Conservation (phyloP, 30 jellyfish, hydroid and myxozoan genomes). For the Aurelia sp. region DNA sequence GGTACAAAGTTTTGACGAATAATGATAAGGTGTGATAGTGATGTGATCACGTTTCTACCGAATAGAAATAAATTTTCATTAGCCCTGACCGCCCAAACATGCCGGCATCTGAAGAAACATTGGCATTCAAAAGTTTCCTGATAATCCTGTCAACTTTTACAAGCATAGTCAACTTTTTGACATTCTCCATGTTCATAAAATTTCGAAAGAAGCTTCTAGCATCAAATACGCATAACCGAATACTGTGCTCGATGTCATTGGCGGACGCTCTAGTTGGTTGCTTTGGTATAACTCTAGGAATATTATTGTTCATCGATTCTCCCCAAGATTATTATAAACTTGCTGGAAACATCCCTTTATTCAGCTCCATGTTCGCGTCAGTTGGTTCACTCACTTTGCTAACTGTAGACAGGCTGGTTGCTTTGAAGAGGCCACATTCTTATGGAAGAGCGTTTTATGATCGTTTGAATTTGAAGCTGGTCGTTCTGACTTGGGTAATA, state of each 20-base stretch:
- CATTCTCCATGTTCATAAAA: constrained; percentile 17
- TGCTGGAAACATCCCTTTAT: constrained; percentile 44
- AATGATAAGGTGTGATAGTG: too few species aligned
- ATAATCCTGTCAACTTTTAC: constrained; percentile 1
- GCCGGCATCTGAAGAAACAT: too few species aligned
- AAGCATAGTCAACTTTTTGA: not conserved
- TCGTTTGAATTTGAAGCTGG: not conserved
- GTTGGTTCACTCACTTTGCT: constrained; percentile 22
- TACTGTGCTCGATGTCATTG: constrained; percentile 25
- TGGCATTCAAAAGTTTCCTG: not conserved
- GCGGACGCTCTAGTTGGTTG: constrained; percentile 35
- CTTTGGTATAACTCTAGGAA: constrained; percentile 30
- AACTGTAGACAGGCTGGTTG: constrained; percentile 39
- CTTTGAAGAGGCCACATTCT: constrained; percentile 12
- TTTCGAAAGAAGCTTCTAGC: constrained; percentile 17
- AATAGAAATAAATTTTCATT: too few species aligned
- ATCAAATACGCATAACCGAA: constrained; percentile 20
- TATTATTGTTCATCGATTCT: not conserved
- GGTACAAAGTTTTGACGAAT: too few species aligned
- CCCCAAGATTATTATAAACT: constrained; percentile 11
- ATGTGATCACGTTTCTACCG: too few species aligned
- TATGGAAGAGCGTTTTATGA: constrained; percentile 11
- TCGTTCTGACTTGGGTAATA: constrained; percentile 9
- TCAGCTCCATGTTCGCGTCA: constrained; percentile 46
- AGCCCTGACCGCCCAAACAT: too few species aligned